These are phyloP conservation scores for Mustela nigripes DNA, from an alignment of 2,113 vertebrate genomes.

Conservation along the genomic window DNA sequence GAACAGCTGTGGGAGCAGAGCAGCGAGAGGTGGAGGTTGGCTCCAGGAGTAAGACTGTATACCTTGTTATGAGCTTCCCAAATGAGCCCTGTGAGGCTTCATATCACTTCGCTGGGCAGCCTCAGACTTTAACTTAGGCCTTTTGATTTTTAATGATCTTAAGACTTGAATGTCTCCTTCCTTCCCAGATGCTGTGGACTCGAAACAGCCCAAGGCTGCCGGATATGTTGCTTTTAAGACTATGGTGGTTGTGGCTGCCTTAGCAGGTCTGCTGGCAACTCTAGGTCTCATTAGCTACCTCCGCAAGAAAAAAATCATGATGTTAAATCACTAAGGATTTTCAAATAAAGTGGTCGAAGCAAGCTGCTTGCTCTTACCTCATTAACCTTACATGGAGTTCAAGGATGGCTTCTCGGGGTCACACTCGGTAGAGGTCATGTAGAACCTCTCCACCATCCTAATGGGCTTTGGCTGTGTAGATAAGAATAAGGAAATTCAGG, in stretches of 20 bases:
- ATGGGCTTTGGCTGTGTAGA: not conserved
- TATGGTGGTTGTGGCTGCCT: not conserved
- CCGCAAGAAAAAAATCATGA: conserved; percentile 30
- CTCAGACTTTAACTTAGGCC: not conserved
- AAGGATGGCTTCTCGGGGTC: not conserved
- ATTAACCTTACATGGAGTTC: not conserved
- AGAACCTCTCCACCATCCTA: not conserved
- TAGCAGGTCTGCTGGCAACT: not conserved
- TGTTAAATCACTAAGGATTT: not conserved
- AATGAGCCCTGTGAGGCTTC: not conserved
- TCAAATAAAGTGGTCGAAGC: conserved; percentile 60
- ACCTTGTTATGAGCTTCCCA: not conserved
- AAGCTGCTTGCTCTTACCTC: not conserved
- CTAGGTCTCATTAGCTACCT: conserved; percentile 36
- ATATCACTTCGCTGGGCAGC: not conserved
- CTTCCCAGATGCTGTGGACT: not conserved
- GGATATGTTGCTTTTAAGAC: not conserved
- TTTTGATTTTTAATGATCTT: not conserved
- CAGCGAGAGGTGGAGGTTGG: not conserved
- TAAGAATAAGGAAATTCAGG: not conserved
- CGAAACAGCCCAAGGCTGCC: fast-evolving
- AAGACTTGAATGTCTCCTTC: conserved; percentile 31
- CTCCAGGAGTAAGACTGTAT: not conserved
- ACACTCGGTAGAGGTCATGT: not conserved
- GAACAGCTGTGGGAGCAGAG: not conserved